Conservation (phyloP, 2,113 vertebrate species). For the Formicarius rufipectus region DNA sequence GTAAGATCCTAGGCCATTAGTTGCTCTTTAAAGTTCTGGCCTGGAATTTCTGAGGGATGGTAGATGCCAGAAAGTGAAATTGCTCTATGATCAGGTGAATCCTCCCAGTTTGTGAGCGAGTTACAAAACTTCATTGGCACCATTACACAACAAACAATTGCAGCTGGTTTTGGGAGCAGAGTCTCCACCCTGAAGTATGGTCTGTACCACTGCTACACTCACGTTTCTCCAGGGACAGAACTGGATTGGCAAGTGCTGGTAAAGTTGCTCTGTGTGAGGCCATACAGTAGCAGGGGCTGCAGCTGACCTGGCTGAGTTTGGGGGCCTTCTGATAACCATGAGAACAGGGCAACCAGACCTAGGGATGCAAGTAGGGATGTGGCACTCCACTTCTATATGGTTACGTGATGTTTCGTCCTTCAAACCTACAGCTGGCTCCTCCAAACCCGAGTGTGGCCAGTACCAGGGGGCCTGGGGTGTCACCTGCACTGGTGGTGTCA, state of each 20-base stretch:
- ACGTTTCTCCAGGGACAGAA: neutral
- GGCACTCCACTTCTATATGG: neutral
- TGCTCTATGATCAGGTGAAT: neutral
- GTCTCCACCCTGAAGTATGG: conserved; percentile 22
- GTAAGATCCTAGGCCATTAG: conserved; percentile 1
- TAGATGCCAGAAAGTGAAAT: conserved; percentile 57
- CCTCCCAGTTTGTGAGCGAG: neutral
- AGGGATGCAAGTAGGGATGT: neutral
- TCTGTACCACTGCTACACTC: neutral
- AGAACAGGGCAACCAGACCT: neutral
- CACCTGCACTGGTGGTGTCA: neutral
- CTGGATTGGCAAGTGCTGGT: neutral
- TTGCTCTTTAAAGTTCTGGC: conserved; percentile 23
- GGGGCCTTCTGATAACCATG: neutral
- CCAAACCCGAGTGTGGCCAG: accelerated
- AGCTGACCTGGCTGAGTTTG: neutral
- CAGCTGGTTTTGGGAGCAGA: neutral
- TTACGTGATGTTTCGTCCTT: neutral
- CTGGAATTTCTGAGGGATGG: conserved; percentile 30
- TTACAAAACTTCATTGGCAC: conserved; percentile 21
- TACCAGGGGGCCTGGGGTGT: neutral
- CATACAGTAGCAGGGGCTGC: neutral
- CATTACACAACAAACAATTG: conserved; percentile 31
- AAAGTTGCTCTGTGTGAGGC: neutral
- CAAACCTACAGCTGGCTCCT: neutral